These are phyloP conservation scores for Temnothorax longispinosus DNA, from an alignment of 1,140 invertebrate species.

Conservation along the genomic window DNA sequence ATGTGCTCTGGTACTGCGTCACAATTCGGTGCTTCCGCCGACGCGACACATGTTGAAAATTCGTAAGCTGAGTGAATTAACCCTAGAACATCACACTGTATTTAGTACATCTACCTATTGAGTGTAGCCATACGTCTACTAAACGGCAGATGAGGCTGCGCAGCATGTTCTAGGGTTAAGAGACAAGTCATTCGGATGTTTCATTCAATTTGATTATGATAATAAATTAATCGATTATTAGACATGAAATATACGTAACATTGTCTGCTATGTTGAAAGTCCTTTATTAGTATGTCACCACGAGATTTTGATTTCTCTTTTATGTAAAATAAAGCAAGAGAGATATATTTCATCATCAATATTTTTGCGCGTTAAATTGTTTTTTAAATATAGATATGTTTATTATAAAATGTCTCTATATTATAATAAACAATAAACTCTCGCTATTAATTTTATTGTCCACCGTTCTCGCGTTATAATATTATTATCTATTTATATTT, in stretches of 20 bases:
- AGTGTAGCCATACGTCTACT: no score
- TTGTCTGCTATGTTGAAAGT: background rate
- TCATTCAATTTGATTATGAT: background rate
- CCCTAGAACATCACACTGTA: no score
- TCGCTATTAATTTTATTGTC: background rate
- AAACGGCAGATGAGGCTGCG: no score
- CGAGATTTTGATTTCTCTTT: background rate
- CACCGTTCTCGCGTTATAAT: background rate
- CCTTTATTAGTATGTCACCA: background rate
- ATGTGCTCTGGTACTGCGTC: background rate
- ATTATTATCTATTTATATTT: background rate
- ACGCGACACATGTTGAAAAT: background rate
- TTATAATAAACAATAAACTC: background rate
- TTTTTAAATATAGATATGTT: background rate
- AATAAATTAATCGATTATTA: slow-evolving; percentile 7
- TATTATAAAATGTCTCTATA: background rate
- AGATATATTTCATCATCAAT: background rate
- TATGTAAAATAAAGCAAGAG: background rate
- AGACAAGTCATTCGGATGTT: background rate
- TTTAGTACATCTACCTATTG: no score
- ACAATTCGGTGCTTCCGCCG: background rate
- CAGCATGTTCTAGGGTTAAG: no score
- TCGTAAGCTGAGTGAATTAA: background rate
- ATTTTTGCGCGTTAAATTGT: background rate
- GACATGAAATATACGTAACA: background rate